phyloP scores from a whole-genome alignment of 2,888 invertebrate species.

The Tetheella fluctuosa region DNA sequence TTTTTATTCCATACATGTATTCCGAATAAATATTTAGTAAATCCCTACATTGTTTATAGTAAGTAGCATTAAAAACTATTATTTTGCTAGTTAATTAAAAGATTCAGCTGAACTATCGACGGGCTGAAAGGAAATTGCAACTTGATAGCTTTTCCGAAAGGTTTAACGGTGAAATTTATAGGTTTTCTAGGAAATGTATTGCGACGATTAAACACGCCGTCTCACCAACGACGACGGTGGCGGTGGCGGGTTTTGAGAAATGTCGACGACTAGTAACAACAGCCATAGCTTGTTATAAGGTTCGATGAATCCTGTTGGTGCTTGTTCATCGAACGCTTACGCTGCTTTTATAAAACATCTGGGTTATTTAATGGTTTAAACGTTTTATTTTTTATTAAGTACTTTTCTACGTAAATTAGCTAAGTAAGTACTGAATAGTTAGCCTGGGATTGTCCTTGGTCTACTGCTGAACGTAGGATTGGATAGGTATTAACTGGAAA shows the following conservation, averaged over 20 bases:
- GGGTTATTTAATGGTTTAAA: no score
- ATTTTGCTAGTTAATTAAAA: background rate
- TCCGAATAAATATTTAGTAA: no score
- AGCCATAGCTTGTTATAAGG: background rate
- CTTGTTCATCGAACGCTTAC: background rate
- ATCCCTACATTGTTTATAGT: background rate
- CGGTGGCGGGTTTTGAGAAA: constrained; percentile 43
- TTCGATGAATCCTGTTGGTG: background rate
- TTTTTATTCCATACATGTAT: no score
- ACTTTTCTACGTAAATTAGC: no score
- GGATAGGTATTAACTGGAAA: no score
- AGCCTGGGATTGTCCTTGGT: no score
- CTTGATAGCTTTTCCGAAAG: constrained; percentile 28
- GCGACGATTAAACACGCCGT: constrained; percentile 42
- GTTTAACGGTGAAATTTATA: constrained; percentile 47
- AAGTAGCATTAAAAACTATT: background rate
- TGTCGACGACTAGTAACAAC: constrained; percentile 4
- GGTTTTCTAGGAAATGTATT: constrained; percentile 42
- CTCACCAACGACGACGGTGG: constrained; percentile 25
- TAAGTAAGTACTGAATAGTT: no score
- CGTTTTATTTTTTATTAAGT: no score
- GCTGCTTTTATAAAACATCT: background rate
- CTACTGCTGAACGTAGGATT: no score
- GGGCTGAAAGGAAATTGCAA: background rate
- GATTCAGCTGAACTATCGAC: background rate